Evolutionary conservation across 2,888 invertebrate species (phyloP), one percentile per base, ranked within the genome.

Genomic region (Linyphia triangularis): DNA sequence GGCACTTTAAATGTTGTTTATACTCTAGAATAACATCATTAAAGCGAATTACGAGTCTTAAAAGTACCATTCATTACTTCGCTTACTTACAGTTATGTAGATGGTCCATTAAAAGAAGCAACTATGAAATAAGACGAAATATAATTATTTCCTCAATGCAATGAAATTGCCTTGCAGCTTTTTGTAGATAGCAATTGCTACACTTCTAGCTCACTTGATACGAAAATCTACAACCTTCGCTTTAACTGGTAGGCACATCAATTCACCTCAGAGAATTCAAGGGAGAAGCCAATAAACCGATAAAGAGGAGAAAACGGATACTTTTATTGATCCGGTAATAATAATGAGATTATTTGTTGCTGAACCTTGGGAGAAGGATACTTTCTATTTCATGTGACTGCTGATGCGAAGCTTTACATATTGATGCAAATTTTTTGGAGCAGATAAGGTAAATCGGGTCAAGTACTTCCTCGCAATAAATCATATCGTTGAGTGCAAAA

Each of bases 261-360:
- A 81, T 73, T 86, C 79, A 73, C 67, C 51, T 86, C 37, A 19
- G 65, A 81, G 65, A 57, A 81, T 73, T 37, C n/a, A 61, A 24
- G 59, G 16, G 51, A 79, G 72, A 69, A 57, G 67, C 86, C 79
- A 86, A 81, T 81, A 86, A 86, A 79, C 86, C 79, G 73, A 81
- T 81, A 86, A 86, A 73, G 57, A 78, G 73, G 86, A 79, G 86
- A 86, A 86, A 81, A 81, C 86, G 81, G 81, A 86, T 86, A 72
- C 81, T 81, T 65, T 30, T 65, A 86, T 86, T 86, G 86, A 86
- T 86, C 81, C 79, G 59, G 57, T 86, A 79, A 86, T 86, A 86
- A 86, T 81, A 81, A 86, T 86, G 73, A 79, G 86, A 86, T 86
- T 86, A 81, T 86, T 86, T 72, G 79, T 86, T 86, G 59, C 86